Evolutionary conservation across 2,888 invertebrate species (phyloP), one percentile per base, ranked within the genome.

Genomic region (Netelia virgata): DNA sequence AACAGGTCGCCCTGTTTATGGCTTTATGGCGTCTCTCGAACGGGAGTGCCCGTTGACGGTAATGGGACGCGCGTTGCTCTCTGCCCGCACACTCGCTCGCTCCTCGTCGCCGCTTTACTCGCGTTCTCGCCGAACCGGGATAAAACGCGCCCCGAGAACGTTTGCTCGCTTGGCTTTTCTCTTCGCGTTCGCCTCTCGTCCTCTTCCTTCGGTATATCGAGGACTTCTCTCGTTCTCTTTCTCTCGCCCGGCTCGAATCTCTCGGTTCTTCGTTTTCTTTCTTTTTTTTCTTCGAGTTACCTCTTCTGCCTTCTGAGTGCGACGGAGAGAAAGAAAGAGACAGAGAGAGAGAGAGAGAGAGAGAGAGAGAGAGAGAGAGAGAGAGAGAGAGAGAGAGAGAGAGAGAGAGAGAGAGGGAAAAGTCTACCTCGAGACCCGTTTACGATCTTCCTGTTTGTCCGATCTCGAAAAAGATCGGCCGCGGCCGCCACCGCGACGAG

Each of bases 1-100:
- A 88, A 88, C 87, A 87, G 87, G 88, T 88, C 87, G 87, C 85
- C 87, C 87, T 88, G 87, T 88, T 89, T 88, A 89, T 87, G 88
- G 86, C 85, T 87, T 88, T 89, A 88, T 88, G 88, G 87, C 85
- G 84, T 87, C 86, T 86, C 88, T 87, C 79, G 85, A 83, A 86
- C 86, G 86, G 86, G 87, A 88, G 88, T 88, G 88, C 82, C 87
- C 84, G 87, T 86, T 86, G 86, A 86, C 87, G 86, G 88, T 88
- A 88, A 88, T 88, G 88, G 84, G 85, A 83, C 85, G 85, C 75
- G 70, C 74, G 78, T 53, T 57, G 57, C 41, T 72, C 79, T 72
- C 83, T 68, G 55, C 68, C 75, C 70, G 53, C 43, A 47, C 57
- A 47, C 18, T n/a, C 57, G 36, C 57, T 57, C 70, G n/a, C 57